Base-by-base conservation (phyloP, 1,140 invertebrate genomes). In the Cepaea nemoralis region DNA sequence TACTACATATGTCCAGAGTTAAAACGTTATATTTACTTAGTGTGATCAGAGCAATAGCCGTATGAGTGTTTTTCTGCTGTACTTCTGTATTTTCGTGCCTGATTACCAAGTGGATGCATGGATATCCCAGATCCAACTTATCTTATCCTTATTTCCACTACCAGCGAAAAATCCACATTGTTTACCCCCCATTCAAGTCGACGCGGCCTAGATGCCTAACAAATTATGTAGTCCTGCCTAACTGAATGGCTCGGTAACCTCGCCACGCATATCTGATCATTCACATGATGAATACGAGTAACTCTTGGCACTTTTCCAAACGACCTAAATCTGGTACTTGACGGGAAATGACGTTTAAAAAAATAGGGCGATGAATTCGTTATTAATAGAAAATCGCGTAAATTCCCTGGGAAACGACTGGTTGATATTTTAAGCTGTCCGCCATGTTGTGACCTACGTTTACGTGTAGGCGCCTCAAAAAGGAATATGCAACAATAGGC, bases 341-440 rank as follows among this genome's bases (percentile, higher is more conserved):
- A 35, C 8, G 2, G 8, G 67, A 33, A 12, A 5, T 40, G 67
- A 14, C 31, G 39, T 6, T 70, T 33, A 35, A 70, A 35, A 70
- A 37, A 70, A 40, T 33, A 80, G 37, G 33, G 37, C 69, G 45
- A 19, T 45, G 42, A 33, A 16, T 5, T 31, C n/a, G 8, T 27
- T 83, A 83, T 83, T 83, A 80, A 80, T 83, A 76, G 82, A 79
- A 83, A 75, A 74, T 79, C 0, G 50, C 82, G 82, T 83, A 73
- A 83, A 55, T 27, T 74, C 39, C 33, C 27, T 8, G 45, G 50
- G 3, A 19, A 75, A 37, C 79, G 63, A 83, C 40, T 79, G 82
- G 82, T 71, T 50, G 39, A 79, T 79, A 79, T 77, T 76, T 81
- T 76, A 2, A 70, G 67, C 40, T n/a, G 33, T 55, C 70, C 40